phyloP scores from a whole-genome alignment of 2,888 invertebrate species.

The Lepidonotus clava region DNA sequence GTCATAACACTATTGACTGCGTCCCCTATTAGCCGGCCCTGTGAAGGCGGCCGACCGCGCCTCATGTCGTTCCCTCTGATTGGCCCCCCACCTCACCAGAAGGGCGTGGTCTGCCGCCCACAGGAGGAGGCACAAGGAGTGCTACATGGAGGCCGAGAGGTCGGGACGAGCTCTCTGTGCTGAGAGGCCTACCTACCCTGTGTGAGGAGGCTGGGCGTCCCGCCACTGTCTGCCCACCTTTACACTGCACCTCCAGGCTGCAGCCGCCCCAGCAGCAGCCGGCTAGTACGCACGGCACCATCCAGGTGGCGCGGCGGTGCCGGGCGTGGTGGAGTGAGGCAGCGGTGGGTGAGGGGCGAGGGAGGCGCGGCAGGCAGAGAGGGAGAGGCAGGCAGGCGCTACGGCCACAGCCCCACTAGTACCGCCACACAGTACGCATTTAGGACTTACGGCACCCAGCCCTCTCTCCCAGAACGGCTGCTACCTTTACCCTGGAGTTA shows the following conservation, averaged over 20 bases:
- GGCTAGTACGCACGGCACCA: too few species aligned
- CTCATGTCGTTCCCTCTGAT: background rate
- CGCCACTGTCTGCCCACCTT: background rate
- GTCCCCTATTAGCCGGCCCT: background rate
- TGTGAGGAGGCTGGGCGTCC: background rate
- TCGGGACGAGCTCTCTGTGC: background rate
- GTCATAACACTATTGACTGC: background rate
- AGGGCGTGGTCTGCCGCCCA: background rate
- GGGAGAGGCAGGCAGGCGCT: background rate
- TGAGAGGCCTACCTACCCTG: background rate
- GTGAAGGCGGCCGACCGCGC: background rate
- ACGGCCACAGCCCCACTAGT: too few species aligned
- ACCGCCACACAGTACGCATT: too few species aligned
- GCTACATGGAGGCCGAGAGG: background rate
- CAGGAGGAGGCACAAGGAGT: too few species aligned
- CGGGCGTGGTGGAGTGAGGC: background rate
- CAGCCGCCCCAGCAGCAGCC: background rate
- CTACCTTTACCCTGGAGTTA: too few species aligned
- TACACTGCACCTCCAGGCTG: background rate
- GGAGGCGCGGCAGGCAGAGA: background rate
- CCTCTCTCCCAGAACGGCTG: too few species aligned
- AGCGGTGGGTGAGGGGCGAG: background rate
- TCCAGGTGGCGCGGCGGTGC: slow-evolving; percentile 41
- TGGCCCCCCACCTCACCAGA: background rate
- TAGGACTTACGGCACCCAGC: too few species aligned